These are phyloP conservation scores for Misgurnus mizolepis DNA, from an alignment of 2,113 vertebrate species.

Conservation along the genomic window DNA sequence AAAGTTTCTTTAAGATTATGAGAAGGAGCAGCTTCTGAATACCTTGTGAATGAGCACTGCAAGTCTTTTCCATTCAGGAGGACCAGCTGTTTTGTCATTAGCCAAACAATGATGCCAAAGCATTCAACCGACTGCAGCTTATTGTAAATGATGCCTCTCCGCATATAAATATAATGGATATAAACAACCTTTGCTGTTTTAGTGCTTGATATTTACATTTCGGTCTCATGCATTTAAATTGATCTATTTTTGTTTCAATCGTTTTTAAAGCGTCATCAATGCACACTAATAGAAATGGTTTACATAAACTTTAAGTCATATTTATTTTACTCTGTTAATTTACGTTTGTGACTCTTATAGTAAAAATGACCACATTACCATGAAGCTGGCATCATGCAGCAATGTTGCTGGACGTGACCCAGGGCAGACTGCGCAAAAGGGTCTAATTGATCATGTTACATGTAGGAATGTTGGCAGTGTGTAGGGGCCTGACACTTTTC, in stretches of 20 bases:
- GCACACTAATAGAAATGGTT: background rate
- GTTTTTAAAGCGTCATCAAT: too few species aligned
- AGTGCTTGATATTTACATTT: background rate
- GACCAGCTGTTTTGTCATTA: slow-evolving; percentile 35
- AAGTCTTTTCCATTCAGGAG: background rate
- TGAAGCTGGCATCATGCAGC: slow-evolving; percentile 25
- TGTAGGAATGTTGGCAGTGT: slow-evolving; percentile 57
- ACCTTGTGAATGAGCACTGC: slow-evolving; percentile 47
- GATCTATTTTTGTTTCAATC: too few species aligned
- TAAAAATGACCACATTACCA: slow-evolving; percentile 2
- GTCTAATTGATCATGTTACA: slow-evolving; percentile 68
- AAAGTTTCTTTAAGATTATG: slow-evolving; percentile 44
- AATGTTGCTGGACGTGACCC: slow-evolving; percentile 37
- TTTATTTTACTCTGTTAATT: background rate
- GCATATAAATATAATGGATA: background rate
- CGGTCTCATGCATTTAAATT: background rate
- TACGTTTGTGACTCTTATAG: background rate
- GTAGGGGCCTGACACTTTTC: slow-evolving; percentile 50
- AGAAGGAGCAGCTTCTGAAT: slow-evolving; percentile 38
- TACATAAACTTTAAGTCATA: background rate
- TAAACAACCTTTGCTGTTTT: background rate
- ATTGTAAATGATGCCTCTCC: background rate
- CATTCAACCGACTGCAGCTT: background rate
- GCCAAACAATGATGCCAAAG: slow-evolving; percentile 1
- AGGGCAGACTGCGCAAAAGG: slow-evolving; percentile 59